phyloP scores from a whole-genome alignment of 2,888 invertebrate species.

The Conops quadrifasciatus region DNA sequence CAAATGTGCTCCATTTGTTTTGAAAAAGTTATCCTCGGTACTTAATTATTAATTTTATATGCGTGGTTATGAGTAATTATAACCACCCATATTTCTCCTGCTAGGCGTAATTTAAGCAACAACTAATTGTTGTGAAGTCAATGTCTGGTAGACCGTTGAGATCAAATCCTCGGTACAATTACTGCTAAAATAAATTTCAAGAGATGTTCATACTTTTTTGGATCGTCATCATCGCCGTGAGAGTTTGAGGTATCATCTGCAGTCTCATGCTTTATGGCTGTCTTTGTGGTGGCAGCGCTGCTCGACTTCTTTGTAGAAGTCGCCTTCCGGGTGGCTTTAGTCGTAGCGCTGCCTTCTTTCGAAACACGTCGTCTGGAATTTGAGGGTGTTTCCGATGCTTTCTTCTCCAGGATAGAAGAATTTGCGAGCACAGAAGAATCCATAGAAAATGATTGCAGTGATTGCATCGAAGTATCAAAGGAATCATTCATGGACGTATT shows the following conservation, averaged over 20 bases:
- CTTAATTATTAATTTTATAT: no score
- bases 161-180: no score
- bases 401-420: constrained; percentile 39
- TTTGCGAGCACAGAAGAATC: constrained; percentile 34
- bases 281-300: constrained; percentile 40
- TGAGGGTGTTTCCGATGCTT: constrained; percentile 30
- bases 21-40: no score
- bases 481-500: constrained; percentile 44
- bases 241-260: constrained; percentile 52
- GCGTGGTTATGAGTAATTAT: no score
- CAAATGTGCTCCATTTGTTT: no score
- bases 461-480: constrained; percentile 48
- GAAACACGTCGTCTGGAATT: constrained; percentile 39
- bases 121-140: no score
- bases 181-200: no score
- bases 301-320: constrained; percentile 49
- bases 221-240: constrained; percentile 92
- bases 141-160: no score
- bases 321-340: constrained; percentile 36
- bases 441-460: constrained; percentile 46
- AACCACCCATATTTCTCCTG: no score
- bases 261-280: constrained; percentile 48
- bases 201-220: constrained; percentile 75
- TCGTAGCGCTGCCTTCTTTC: constrained; percentile 38
- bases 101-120: no score